Base-by-base conservation (phyloP, 64 coral and sea anemone species). In the Cladopsammia gracilis region DNA sequence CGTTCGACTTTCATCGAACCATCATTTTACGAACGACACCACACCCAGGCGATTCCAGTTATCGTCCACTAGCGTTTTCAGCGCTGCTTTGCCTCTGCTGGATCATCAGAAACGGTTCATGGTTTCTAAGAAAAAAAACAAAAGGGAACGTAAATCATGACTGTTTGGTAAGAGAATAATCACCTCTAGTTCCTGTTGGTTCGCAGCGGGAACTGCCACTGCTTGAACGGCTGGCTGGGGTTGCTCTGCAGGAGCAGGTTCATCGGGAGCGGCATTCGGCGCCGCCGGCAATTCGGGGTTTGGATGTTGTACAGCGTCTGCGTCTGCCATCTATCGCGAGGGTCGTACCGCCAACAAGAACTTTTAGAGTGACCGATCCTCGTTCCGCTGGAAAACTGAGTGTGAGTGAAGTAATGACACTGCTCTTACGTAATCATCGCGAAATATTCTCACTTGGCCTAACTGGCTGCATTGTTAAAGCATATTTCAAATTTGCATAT, bases 381-480 rank as follows among this genome's bases (percentile, higher is more conserved):
- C 47, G 75, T n/a, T n/a, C n/a, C n/a, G n/a, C n/a, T n/a, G n/a
- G n/a, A n/a, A n/a, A n/a, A n/a, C n/a, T n/a, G n/a, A 77, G 75
- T 77, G 52, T 56, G 75, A 77, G 75, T 77, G 45, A 42, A 77
- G 75, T 77, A 45, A 77, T 77, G 26, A 56, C 75, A 48, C 75
- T 77, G 75, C 52, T 77, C 75, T 77, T 77, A n/a, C n/a, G n/a
- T n/a, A n/a, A n/a, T n/a, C n/a, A n/a, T n/a, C n/a, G n/a, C n/a
- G n/a, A n/a, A n/a, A n/a, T n/a, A n/a, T n/a, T n/a, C n/a, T n/a
- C n/a, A n/a, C n/a, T n/a, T n/a, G n/a, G n/a, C n/a, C n/a, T n/a
- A n/a, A n/a, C n/a, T n/a, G n/a, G n/a, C n/a, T n/a, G n/a, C n/a
- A n/a, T n/a, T n/a, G n/a, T n/a, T n/a, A n/a, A n/a, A n/a, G n/a